These are phyloP conservation scores for Puffinus mauretanicus DNA, from an alignment of 2,113 vertebrate species.

Conservation along the genomic window DNA sequence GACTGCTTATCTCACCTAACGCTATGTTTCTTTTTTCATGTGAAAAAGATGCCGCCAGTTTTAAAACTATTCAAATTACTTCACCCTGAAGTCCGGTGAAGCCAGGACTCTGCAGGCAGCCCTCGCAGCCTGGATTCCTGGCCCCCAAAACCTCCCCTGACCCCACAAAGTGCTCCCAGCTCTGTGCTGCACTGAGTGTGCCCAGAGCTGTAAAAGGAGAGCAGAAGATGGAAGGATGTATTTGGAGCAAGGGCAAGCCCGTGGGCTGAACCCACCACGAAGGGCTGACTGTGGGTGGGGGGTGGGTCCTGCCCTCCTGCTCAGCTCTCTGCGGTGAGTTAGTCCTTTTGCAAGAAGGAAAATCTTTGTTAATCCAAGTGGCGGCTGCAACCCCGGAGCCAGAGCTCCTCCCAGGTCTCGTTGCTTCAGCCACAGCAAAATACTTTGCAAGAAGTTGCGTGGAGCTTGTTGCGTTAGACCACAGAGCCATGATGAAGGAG, in stretches of 20 bases:
- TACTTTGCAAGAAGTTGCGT: not conserved
- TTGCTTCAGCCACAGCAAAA: not conserved
- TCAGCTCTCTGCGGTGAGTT: not conserved
- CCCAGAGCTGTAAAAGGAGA: not conserved
- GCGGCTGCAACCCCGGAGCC: not conserved
- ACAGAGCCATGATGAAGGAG: not conserved
- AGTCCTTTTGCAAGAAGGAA: not conserved
- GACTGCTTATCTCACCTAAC: not conserved
- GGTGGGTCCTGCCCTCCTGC: not conserved
- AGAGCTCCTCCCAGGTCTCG: not conserved
- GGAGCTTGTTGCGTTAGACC: not conserved
- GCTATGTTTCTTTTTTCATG: not conserved
- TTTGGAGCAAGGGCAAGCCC: not conserved
- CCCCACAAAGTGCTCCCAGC: not conserved
- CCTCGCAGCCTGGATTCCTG: not conserved
- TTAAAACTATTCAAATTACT: not conserved
- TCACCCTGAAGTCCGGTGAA: not conserved
- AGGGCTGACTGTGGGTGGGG: not conserved
- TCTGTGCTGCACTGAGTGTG: not conserved
- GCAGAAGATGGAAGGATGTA: too few relatives aligned
- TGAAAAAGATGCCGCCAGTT: not conserved
- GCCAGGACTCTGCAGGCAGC: not conserved
- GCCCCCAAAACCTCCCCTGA: not conserved
- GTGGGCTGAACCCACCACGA: rapidly evolving
- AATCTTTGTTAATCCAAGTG: not conserved